phyloP scores from a whole-genome alignment of 2,113 vertebrate genomes.

The Macquaria ambigua region DNA sequence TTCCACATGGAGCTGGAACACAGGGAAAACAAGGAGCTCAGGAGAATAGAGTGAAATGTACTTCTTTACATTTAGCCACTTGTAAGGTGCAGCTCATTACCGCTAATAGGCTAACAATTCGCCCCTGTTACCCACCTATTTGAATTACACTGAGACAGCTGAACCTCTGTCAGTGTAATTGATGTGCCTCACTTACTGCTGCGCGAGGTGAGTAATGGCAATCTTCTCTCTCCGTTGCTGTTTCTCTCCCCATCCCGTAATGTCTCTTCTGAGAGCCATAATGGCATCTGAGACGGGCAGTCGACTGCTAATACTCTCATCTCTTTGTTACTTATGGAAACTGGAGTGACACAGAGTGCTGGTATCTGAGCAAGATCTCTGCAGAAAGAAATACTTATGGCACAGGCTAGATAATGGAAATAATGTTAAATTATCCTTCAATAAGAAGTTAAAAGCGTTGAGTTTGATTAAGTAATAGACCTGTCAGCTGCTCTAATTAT shows the following conservation, averaged over 20 bases:
- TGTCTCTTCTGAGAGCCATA: constrained; percentile 76
- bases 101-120: constrained; percentile 53
- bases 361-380: constrained; percentile 20
- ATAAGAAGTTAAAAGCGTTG: constrained; percentile 1
- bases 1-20: background rate
- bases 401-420: background rate
- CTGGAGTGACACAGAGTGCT: constrained; percentile 42
- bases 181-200: constrained; percentile 68
- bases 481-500: constrained; percentile 30
- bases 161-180: constrained; percentile 61
- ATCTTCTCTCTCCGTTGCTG: constrained; percentile 42
- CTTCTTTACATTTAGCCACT: constrained; percentile 38
- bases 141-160: constrained; percentile 44
- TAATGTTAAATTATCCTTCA: background rate
- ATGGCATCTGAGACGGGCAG: constrained; percentile 59
- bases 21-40: background rate
- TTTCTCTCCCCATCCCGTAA: constrained; percentile 58
- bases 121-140: constrained; percentile 32
- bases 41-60: constrained; percentile 5
- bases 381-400: background rate
- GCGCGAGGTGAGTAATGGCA: constrained; percentile 74
- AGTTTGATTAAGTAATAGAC: constrained; percentile 25
- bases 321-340: constrained; percentile 65
- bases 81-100: constrained; percentile 53
- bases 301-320: constrained; percentile 63